Base-by-base conservation (phyloP, 2,888 invertebrate genomes). In the Campoplex capitator region DNA sequence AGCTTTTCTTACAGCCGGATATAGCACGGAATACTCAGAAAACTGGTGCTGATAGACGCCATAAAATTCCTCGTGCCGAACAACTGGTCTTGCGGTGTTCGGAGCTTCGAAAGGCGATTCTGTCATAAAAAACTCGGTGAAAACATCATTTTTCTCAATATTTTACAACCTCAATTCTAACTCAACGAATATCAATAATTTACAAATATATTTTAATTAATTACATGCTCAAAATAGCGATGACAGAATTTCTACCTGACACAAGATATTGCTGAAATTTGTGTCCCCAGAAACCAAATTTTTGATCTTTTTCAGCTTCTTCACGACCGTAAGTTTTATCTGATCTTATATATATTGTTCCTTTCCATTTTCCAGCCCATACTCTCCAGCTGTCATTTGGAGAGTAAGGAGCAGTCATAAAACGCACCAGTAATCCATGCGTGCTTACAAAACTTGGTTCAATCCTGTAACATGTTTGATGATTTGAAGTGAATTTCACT, bases 1-100 rank as follows among this genome's bases (percentile, higher is more conserved):
- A 1, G 97, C 97, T 95, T 98, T 97, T 94, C 97, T 96, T 95
- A 97, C 97, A n/a, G 97, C 97, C 16, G 96, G 96, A 95, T 96
- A 97, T 0, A 97, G 93, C 84, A 98, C 92, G 42, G 94, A 95
- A 91, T 96, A 96, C 0, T 94, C 89, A 45, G 95, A 96, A 65
- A 97, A 93, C 86, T 95, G 94, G 9, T 96, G 95, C 88, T 95
- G 95, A 88, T 96, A 96, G 4, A 97, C 95, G 82, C 96, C 95
- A 86, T 96, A 95, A 92, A 97, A 97, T 91, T 97, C 97, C 91
- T 96, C 96, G 89, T 95, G 95, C 91, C 96, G 96, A 93, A 97
- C 96, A 0, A 97, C 96, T n/a, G 96, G 96, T 16, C 91, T 88
- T 62, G 95, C 91, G 45, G 95, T 95, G 87, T 96, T 95, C 6